These are phyloP conservation scores for Celastrina argiolus DNA, from an alignment of 2,888 invertebrate species.

Conservation along the genomic window DNA sequence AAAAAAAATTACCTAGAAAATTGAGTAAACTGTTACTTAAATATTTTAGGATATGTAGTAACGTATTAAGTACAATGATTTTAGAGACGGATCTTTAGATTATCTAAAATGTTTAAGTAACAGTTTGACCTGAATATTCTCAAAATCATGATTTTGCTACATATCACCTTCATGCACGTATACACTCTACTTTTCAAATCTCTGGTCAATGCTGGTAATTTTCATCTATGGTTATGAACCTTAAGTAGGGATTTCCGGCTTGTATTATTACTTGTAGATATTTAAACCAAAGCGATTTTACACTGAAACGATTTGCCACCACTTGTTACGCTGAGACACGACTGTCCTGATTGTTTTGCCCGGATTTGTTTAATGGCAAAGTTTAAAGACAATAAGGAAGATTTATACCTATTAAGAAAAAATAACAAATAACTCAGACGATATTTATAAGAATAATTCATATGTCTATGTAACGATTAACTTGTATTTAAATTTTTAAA, in stretches of 20 bases:
- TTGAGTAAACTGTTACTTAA: too few species aligned
- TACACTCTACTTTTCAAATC: constrained; percentile 25
- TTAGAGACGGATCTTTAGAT: too few species aligned
- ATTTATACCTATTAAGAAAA: constrained; percentile 72
- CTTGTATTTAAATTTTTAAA: constrained; percentile 32
- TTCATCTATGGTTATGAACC: constrained; percentile 65
- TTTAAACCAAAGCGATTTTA: constrained; percentile 65
- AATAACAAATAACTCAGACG: constrained; percentile 65
- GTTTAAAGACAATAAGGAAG: constrained; percentile 76
- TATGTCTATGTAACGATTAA: constrained; percentile 51
- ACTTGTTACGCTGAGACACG: constrained; percentile 63
- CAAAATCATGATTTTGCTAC: too few species aligned
- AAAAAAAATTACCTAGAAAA: too few species aligned
- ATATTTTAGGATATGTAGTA: too few species aligned
- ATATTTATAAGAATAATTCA: constrained; percentile 66
- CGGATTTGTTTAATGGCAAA: constrained; percentile 67
- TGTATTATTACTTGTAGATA: constrained; percentile 45
- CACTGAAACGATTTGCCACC: constrained; percentile 58
- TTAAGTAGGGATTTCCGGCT: constrained; percentile 45
- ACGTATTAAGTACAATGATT: too few species aligned
- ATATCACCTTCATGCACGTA: too few species aligned
- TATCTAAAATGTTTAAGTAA: too few species aligned
- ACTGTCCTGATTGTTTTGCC: constrained; percentile 41
- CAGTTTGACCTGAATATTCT: too few species aligned
- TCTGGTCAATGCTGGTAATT: constrained; percentile 38